Conservation (phyloP, 2,797 vertebrate species). For the Smutsia temminckii region DNA sequence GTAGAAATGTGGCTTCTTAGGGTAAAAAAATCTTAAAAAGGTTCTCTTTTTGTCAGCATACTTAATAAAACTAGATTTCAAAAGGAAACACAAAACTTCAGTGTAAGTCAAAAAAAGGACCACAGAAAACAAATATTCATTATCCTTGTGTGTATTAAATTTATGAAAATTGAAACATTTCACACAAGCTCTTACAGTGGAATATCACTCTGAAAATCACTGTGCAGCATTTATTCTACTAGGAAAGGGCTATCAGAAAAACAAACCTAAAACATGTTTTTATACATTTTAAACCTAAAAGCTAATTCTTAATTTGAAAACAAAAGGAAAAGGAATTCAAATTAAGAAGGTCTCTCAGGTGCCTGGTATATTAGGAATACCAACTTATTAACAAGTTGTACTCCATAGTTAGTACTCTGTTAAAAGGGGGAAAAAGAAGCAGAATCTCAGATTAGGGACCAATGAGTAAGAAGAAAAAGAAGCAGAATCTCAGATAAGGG, state of each 20-base stretch:
- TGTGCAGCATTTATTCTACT: not conserved
- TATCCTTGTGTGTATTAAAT: not conserved
- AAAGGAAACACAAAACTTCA: constrained; percentile 58
- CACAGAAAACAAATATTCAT: not conserved
- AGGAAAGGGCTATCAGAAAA: not conserved
- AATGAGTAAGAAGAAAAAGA: not conserved
- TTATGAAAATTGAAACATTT: constrained; percentile 39
- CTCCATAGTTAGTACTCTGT: not conserved
- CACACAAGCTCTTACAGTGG: not conserved
- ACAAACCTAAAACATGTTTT: not conserved
- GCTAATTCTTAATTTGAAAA: constrained; percentile 32
- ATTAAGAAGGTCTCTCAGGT: not conserved
- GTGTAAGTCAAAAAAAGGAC: not conserved
- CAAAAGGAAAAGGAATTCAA: not conserved
- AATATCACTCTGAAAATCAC: not conserved
- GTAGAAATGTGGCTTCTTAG: constrained; percentile 40
- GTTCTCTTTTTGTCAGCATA: constrained; percentile 23
- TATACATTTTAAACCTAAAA: constrained; percentile 12
- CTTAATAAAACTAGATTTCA: not conserved
- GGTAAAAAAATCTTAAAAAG: constrained; percentile 13
- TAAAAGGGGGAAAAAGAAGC: not conserved
- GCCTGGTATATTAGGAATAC: not conserved
- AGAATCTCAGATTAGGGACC: not conserved
- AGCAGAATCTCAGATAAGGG: not conserved
- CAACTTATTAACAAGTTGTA: not conserved